Conservation (phyloP, 2,113 vertebrate species). For the Ariopsis seemanni region DNA sequence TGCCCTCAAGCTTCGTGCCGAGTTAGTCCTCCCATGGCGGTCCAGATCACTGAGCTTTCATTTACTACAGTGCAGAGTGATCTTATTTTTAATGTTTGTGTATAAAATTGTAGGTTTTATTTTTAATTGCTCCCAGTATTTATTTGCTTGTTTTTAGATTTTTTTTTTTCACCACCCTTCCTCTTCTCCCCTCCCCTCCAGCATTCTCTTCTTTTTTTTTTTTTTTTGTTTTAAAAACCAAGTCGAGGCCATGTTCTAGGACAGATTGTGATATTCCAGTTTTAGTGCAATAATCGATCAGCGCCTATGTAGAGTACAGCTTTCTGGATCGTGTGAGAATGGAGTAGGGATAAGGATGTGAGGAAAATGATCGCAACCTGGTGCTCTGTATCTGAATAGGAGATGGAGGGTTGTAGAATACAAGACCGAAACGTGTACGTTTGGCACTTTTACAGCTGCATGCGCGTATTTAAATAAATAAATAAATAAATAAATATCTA, state of each 20-base stretch:
- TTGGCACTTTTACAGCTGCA: constrained; percentile 48
- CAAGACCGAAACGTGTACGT: constrained; percentile 39
- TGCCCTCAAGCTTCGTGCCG: not conserved
- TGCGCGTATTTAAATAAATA: not conserved
- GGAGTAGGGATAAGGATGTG: not conserved
- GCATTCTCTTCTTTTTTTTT: constrained; percentile 66
- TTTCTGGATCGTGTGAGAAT: constrained; percentile 45
- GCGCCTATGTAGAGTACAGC: constrained; percentile 52
- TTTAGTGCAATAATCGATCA: constrained; percentile 93
- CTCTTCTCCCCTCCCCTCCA: not conserved
- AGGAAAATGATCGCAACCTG: not conserved
- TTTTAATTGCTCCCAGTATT: constrained; percentile 73
- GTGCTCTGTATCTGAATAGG: not conserved
- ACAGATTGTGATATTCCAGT: constrained; percentile 76
- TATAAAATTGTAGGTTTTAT: constrained; percentile 50
- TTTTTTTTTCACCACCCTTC: constrained; percentile 32
- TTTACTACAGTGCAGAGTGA: constrained; percentile 64
- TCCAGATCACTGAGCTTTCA: constrained; percentile 54
- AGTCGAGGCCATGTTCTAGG: constrained; percentile 59
- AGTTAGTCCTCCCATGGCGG: not conserved
- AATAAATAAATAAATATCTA: too few species aligned
- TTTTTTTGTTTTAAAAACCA: constrained; percentile 55
- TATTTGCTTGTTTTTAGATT: constrained; percentile 77
- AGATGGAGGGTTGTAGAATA: constrained; percentile 11
- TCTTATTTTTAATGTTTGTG: constrained; percentile 31